Conservation (phyloP, 1,140 invertebrate species). For the Pseudomyrmex pallidus region DNA sequence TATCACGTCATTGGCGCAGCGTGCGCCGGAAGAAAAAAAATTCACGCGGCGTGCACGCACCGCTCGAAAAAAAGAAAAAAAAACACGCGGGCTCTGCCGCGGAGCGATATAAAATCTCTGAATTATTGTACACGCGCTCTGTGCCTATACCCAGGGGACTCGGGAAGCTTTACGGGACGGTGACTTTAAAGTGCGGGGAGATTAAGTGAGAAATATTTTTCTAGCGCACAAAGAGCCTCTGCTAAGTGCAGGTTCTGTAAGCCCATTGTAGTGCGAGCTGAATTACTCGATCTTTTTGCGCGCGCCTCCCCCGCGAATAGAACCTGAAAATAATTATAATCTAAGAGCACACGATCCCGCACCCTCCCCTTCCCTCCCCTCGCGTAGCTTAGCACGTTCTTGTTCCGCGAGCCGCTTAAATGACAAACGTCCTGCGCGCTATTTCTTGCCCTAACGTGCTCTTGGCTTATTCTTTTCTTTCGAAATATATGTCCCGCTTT, state of each 20-base stretch:
- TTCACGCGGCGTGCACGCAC: not conserved
- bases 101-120: constrained; percentile 22
- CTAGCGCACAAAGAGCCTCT: not conserved
- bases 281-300: constrained; percentile 28
- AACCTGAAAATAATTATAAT: constrained; percentile 40
- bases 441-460: not conserved
- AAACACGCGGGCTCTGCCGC: not conserved
- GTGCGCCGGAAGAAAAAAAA: not conserved
- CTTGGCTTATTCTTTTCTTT: not conserved
- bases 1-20: constrained; percentile 19
- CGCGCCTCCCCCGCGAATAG: not conserved
- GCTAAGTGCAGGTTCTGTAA: constrained; percentile 31
- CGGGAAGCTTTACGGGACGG: constrained; percentile 3
- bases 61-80: not conserved
- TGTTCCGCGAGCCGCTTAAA: not conserved
- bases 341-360: not conserved
- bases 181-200: constrained; percentile 25
- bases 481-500: not conserved
- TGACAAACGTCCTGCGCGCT: constrained; percentile 5
- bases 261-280: constrained; percentile 27
- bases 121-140: constrained; percentile 17
- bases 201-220: constrained; percentile 54
- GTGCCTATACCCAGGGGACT: constrained; percentile 2
- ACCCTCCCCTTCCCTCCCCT: not conserved
- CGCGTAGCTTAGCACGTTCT: constrained; percentile 12